Evolutionary conservation across 1,140 invertebrate genomes (phyloP).

Genomic region (Conus betulinus): DNA sequence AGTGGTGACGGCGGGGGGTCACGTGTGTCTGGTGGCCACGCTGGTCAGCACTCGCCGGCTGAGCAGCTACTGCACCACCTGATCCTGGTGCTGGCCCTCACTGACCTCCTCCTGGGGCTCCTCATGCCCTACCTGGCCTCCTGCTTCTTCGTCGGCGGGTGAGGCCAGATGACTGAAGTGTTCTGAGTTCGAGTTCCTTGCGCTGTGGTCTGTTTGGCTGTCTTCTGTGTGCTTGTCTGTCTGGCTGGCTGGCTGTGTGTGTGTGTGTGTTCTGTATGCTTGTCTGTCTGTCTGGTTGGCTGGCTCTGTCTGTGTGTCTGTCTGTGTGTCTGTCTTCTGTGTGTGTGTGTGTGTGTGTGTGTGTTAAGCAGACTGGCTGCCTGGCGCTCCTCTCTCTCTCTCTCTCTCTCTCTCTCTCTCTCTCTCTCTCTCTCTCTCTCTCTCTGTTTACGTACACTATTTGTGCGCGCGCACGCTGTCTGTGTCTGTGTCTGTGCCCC

Average conservation of each 20-base stretch:
- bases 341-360: slow-evolving; percentile 10
- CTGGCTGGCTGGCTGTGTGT: background rate
- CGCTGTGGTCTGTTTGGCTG: background rate
- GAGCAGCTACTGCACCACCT: background rate
- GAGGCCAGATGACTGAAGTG: background rate
- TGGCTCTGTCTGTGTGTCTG: background rate
- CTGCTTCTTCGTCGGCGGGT: background rate
- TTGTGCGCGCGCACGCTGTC: no score
- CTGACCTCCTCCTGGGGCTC: background rate
- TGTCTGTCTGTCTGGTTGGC: background rate
- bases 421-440: no score
- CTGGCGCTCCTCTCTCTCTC: no score
- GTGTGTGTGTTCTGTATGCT: background rate
- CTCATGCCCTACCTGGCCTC: background rate
- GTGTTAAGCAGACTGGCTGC: background rate
- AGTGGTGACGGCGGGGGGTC: background rate
- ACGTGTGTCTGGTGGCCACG: background rate
- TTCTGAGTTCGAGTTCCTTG: no score
- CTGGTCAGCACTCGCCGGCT: background rate
- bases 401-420: no score
- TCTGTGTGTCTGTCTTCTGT: background rate
- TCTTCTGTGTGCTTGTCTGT: background rate
- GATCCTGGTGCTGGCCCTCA: background rate
- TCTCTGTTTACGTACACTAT: no score
- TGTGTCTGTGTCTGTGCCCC: no score